Conservation (phyloP, 2,888 invertebrate genomes). For the Hydrotaea diabolus region DNA sequence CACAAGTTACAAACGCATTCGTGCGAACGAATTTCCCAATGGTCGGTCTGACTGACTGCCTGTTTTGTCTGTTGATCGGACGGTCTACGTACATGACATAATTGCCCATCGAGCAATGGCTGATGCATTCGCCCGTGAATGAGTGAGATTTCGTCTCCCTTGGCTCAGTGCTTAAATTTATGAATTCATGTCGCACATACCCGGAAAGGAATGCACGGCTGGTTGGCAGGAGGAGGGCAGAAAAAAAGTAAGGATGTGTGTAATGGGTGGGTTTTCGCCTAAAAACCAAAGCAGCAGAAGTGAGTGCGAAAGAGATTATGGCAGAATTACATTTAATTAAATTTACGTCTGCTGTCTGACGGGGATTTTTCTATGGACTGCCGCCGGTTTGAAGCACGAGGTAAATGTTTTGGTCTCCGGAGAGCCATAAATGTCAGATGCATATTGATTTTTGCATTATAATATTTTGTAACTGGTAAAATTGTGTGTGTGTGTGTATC, state of each 20-base stretch:
- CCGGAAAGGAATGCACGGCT: background rate
- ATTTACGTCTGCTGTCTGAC: constrained; percentile 31
- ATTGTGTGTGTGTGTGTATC: background rate
- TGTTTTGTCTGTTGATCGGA: no score
- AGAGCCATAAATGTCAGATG: constrained; percentile 33
- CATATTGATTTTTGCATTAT: constrained; percentile 21
- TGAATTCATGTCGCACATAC: background rate
- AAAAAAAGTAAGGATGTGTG: background rate
- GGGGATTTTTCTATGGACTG: background rate
- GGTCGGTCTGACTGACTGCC: background rate
- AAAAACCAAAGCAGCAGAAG: background rate
- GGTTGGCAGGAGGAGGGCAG: background rate
- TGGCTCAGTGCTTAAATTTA: constrained; percentile 11
- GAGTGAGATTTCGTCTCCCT: background rate
- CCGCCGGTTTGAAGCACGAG: background rate
- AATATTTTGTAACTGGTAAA: background rate
- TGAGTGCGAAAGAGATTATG: background rate
- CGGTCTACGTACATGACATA: no score
- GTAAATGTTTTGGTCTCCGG: background rate
- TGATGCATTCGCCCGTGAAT: background rate
- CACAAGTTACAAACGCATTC: background rate
- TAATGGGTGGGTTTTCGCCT: background rate
- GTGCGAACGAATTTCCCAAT: background rate
- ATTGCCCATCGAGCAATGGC: constrained; percentile 5
- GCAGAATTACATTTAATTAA: constrained; percentile 34